Conservation (phyloP, 2,113 vertebrate genomes). For the Pedetes capensis region DNA sequence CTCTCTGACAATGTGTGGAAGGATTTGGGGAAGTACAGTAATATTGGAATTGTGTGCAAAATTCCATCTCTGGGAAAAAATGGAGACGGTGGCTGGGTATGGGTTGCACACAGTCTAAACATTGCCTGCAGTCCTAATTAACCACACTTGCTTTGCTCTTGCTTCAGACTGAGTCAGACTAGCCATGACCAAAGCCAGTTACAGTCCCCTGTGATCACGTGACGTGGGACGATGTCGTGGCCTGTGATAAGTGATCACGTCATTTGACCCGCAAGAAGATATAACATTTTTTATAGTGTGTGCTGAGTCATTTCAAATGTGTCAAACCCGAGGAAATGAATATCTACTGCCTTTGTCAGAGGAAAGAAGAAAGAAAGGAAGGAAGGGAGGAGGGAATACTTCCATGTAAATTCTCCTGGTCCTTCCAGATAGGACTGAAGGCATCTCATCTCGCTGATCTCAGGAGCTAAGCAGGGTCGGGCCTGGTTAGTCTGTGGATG, state of each 20-base stretch:
- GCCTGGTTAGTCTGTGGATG: too few relatives aligned
- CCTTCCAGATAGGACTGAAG: not conserved
- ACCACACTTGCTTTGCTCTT: slow-evolving; percentile 41
- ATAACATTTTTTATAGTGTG: not conserved
- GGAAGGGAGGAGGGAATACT: rapidly evolving
- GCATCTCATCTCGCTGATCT: too few relatives aligned
- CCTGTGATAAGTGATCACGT: not conserved
- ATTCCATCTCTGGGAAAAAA: slow-evolving; percentile 17
- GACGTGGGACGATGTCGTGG: not conserved
- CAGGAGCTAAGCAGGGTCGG: too few relatives aligned
- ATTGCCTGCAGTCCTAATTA: slow-evolving; percentile 48
- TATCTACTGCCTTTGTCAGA: not conserved
- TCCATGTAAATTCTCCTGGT: not conserved
- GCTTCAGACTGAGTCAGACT: slow-evolving; percentile 54
- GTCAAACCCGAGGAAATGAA: not conserved
- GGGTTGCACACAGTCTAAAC: slow-evolving; percentile 45
- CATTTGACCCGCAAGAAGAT: not conserved
- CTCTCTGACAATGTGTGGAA: not conserved
- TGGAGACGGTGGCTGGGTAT: not conserved
- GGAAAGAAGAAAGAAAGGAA: not conserved
- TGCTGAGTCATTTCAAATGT: not conserved
- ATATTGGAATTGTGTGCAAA: not conserved
- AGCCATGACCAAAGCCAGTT: not conserved
- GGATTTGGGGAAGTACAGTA: not conserved
- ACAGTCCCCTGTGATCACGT: not conserved